Conservation (phyloP, 2,113 vertebrate species). For the Salvelinus fontinalis region DNA sequence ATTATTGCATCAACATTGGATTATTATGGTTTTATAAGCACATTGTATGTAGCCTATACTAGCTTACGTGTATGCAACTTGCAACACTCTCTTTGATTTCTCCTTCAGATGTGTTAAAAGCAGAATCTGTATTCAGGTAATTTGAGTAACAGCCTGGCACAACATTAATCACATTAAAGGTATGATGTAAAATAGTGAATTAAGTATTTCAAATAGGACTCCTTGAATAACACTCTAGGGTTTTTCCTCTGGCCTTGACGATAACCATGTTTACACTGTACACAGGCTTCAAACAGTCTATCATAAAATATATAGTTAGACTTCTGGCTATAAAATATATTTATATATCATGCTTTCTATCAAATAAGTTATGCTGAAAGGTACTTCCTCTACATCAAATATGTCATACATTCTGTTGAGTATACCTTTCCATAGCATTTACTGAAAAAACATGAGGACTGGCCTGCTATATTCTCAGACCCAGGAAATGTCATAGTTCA, state of each 20-base stretch:
- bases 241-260: slow-evolving; percentile 10
- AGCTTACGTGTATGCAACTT: not conserved
- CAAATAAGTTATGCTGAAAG: slow-evolving; percentile 15
- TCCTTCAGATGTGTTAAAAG: not conserved
- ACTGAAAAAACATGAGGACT: not conserved
- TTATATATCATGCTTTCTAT: slow-evolving; percentile 6
- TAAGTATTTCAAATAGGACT: slow-evolving; percentile 8
- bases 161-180: not conserved
- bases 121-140: not conserved
- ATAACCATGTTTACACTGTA: slow-evolving; percentile 17
- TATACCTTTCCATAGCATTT: not conserved
- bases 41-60: not conserved
- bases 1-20: not conserved
- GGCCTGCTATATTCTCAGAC: slow-evolving; percentile 7
- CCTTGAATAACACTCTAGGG: slow-evolving; percentile 3
- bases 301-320: slow-evolving; percentile 6
- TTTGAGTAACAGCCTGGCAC: slow-evolving; percentile 7
- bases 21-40: not conserved
- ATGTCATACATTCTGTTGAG: slow-evolving; percentile 3
- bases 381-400: slow-evolving; percentile 3
- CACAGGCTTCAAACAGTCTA: slow-evolving; percentile 1
- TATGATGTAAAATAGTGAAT: slow-evolving; percentile 2
- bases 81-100: not conserved
- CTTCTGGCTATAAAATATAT: slow-evolving; percentile 9
- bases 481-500: not conserved